These are phyloP conservation scores for Hanleya hanleyi DNA, from an alignment of 2,888 invertebrate genomes.

Conservation along the genomic window DNA sequence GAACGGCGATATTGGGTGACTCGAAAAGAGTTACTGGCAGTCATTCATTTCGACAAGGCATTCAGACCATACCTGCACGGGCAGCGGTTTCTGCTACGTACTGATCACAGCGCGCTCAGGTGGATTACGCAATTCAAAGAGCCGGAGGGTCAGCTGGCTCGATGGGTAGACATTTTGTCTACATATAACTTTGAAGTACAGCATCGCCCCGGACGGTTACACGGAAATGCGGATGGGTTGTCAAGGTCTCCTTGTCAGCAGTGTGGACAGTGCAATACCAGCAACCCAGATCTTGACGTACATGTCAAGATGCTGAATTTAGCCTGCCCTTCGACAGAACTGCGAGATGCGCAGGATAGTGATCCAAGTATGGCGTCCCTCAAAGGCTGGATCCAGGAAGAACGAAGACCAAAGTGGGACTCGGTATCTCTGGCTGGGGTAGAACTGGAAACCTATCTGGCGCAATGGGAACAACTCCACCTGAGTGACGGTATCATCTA, in stretches of 20 bases:
- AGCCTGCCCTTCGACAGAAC: background rate
- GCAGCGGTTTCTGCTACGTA: background rate
- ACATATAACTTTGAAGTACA: background rate
- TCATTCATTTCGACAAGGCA: no score
- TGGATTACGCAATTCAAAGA: background rate
- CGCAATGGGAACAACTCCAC: background rate
- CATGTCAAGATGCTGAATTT: background rate
- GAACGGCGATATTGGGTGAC: conserved; percentile 32
- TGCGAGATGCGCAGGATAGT: background rate
- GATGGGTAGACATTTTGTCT: conserved; percentile 11
- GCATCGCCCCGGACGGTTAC: background rate
- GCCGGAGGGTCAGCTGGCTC: background rate
- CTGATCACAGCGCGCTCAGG: conserved; percentile 6
- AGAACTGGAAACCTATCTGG: background rate
- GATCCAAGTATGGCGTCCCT: background rate
- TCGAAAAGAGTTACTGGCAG: background rate
- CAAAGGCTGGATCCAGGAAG: background rate
- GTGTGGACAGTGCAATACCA: background rate
- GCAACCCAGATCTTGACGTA: background rate
- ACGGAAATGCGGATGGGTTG: conserved; percentile 6
- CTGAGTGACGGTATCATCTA: background rate
- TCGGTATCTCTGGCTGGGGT: no score
- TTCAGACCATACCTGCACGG: conserved; percentile 3
- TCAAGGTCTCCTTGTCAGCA: no score
- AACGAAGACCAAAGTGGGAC: background rate